Percentiles rank a stretch among this genome's conserved stretches.
Evolutionary conservation across 2,113 vertebrate species (phyloP).

Genomic region (Pygoscelis antarcticus): DNA sequence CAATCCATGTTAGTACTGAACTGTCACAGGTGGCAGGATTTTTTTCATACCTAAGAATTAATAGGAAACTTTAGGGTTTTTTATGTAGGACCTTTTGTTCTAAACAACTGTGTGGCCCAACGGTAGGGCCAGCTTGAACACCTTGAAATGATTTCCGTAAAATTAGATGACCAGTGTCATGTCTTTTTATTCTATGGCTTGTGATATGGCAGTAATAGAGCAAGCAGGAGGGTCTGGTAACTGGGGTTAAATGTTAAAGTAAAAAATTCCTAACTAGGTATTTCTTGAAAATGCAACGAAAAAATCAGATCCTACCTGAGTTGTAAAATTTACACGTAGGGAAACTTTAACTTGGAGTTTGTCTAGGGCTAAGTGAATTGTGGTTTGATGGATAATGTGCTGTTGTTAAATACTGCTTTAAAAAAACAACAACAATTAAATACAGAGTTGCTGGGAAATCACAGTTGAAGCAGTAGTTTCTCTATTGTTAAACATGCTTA

Average conservation of each 20-base stretch:
- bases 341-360: background rate
- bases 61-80: background rate
- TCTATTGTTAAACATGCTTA: background rate
- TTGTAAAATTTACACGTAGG: background rate
- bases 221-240: background rate
- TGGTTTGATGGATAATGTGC: background rate
- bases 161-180: background rate
- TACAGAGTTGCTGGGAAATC: slow-evolving; percentile 1
- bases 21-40: background rate
- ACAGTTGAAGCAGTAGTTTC: background rate
- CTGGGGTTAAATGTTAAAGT: background rate
- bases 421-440: background rate
- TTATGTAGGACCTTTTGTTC: background rate
- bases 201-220: background rate
- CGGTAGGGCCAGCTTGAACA: background rate
- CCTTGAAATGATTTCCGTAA: background rate
- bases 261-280: background rate
- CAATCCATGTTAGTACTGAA: background rate
- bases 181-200: background rate
- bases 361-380: background rate
- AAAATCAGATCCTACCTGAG: background rate
- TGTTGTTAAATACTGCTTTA: background rate
- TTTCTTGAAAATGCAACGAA: background rate
- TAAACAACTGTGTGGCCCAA: background rate
- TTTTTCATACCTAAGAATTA: background rate